Percentiles rank a stretch among this genome's conserved stretches.
Evolutionary conservation across 2,797 vertebrate genomes (phyloP).

Genomic region (Poecilia velifera): DNA sequence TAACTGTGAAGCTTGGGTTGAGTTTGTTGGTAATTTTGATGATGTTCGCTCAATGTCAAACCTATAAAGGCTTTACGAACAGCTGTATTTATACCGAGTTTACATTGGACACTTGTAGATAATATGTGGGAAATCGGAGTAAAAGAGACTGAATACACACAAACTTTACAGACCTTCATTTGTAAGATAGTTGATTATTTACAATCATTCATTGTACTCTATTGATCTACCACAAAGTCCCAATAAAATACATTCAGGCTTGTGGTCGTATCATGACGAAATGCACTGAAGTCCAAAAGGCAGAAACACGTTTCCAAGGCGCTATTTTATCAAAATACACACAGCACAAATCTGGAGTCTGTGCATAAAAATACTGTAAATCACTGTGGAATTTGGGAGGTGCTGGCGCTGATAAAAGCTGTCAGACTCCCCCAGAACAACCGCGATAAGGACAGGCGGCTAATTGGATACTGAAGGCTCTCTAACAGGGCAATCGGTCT

Average conservation of each 20-base stretch:
- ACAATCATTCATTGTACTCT: neutral
- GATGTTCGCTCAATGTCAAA: neutral
- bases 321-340: neutral
- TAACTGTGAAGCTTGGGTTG: neutral
- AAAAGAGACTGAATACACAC: neutral
- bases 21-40: neutral
- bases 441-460: conserved; percentile 42
- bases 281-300: neutral
- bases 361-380: neutral
- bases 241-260: neutral
- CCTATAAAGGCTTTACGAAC: neutral
- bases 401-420: conserved; percentile 35
- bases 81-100: neutral
- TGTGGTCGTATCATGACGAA: neutral
- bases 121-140: neutral
- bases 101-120: neutral
- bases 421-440: conserved; percentile 39
- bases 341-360: neutral
- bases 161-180: neutral
- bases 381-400: conserved; percentile 39
- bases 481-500: conserved; percentile 28
- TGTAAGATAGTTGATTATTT: neutral
- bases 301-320: neutral
- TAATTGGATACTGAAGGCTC: conserved; percentile 46
- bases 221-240: neutral